Evolutionary conservation across 1,140 invertebrate species (phyloP).

Genomic region (Philotrypesis tridentata): DNA sequence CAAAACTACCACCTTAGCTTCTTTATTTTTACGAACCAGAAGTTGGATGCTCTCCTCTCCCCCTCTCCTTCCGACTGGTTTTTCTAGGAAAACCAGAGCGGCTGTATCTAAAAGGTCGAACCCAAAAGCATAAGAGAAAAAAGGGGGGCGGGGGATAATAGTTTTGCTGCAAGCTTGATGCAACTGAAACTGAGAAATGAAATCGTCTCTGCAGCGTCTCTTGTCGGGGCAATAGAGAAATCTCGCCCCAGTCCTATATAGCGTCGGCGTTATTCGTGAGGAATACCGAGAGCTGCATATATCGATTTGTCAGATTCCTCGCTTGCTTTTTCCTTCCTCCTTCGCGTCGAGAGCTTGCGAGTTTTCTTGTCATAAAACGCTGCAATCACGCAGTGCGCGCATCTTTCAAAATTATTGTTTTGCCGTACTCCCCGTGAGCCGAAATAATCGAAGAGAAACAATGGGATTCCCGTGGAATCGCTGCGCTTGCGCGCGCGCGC

Average conservation of each 20-base stretch:
- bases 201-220: background rate
- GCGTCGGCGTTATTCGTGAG: background rate
- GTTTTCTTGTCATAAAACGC: background rate
- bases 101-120: background rate
- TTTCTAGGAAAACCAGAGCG: constrained; percentile 14
- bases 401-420: background rate
- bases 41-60: background rate
- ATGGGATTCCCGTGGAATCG: too few species aligned
- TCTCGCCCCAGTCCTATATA: background rate
- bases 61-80: background rate
- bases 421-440: background rate
- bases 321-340: background rate
- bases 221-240: constrained; percentile 8
- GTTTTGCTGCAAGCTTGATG: background rate
- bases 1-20: background rate
- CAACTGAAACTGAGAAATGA: constrained; percentile 31
- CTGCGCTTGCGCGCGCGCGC: too few species aligned
- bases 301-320: constrained; percentile 3
- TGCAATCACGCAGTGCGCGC: background rate
- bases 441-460: background rate
- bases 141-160: background rate
- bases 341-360: background rate
- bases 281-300: constrained; percentile 2
- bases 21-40: background rate
- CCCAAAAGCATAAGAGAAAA: background rate